A percentile compares a stretch with the other conserved stretches of the same genome.
Evolutionary conservation across 2,888 invertebrate species (phyloP).

Genomic region (Temnothorax rugatulus): DNA sequence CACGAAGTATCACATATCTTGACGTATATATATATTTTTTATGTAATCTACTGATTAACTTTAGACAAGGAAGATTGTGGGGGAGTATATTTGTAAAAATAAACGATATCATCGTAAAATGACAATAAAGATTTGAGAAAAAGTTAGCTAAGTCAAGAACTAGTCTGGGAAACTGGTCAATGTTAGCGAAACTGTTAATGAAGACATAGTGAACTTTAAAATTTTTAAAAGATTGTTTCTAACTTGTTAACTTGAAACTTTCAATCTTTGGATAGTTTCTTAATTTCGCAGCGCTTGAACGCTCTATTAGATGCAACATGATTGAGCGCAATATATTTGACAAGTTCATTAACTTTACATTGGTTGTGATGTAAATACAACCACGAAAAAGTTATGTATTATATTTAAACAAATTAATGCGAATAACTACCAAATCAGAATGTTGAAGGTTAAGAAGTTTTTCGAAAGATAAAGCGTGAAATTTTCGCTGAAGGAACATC

Average conservation of each 20-base stretch:
- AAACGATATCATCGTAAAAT: not conserved
- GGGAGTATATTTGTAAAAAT: not conserved
- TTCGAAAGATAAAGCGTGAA: not conserved
- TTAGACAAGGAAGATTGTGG: not conserved
- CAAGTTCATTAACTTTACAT: not conserved
- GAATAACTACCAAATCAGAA: not conserved
- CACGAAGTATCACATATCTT: conserved; percentile 6
- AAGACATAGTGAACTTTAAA: not conserved
- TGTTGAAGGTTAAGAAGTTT: not conserved
- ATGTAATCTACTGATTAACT: not conserved
- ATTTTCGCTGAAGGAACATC: not conserved
- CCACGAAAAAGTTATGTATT: not conserved
- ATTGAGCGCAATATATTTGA: not conserved
- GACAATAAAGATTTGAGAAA: not conserved
- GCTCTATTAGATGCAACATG: not conserved
- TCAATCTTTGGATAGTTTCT: conserved; percentile 9
- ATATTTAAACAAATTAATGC: not conserved
- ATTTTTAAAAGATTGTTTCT: not conserved
- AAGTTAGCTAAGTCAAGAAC: not conserved
- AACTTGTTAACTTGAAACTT: conserved; percentile 24
- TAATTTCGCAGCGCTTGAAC: not conserved
- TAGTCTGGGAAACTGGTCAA: not conserved
- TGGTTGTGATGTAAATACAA: not conserved
- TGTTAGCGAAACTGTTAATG: not conserved
- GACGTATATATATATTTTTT: not conserved